These are phyloP conservation scores for Coccyzus lansbergi DNA, from an alignment of 2,797 vertebrate genomes.

Conservation along the genomic window DNA sequence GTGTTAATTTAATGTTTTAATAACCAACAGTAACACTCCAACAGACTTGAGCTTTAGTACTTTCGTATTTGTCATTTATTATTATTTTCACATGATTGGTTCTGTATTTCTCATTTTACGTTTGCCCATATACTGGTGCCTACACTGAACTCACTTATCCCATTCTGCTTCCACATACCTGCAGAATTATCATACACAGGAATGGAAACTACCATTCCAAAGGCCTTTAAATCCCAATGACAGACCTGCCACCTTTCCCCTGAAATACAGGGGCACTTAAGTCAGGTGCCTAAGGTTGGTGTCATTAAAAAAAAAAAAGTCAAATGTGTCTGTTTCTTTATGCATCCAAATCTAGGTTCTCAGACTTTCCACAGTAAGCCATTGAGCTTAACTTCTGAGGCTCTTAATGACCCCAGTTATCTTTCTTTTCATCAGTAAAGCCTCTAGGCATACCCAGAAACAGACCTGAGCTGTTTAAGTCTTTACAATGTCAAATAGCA, in stretches of 20 bases:
- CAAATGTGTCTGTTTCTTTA: neutral
- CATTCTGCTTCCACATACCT: neutral
- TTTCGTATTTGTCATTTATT: neutral
- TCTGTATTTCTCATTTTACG: neutral
- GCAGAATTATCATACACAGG: neutral
- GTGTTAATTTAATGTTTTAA: neutral
- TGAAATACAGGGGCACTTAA: neutral
- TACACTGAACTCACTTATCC: neutral
- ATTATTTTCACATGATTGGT: neutral
- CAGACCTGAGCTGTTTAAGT: neutral
- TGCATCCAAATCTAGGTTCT: neutral
- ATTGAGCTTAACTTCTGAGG: slow-evolving; percentile 3
- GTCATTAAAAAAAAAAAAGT: neutral
- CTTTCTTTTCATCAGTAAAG: slow-evolving; percentile 11
- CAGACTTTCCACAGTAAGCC: neutral
- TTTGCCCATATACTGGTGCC: neutral
- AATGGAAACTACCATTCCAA: neutral
- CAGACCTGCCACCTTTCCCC: neutral
- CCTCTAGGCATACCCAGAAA: neutral
- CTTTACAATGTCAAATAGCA: neutral
- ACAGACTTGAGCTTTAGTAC: neutral
- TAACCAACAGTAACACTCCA: neutral
- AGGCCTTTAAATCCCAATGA: neutral
- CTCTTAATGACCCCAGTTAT: neutral
- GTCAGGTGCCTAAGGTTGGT: neutral